Base-by-base conservation (phyloP, 2,888 invertebrate genomes). In the Sesia bembeciformis region DNA sequence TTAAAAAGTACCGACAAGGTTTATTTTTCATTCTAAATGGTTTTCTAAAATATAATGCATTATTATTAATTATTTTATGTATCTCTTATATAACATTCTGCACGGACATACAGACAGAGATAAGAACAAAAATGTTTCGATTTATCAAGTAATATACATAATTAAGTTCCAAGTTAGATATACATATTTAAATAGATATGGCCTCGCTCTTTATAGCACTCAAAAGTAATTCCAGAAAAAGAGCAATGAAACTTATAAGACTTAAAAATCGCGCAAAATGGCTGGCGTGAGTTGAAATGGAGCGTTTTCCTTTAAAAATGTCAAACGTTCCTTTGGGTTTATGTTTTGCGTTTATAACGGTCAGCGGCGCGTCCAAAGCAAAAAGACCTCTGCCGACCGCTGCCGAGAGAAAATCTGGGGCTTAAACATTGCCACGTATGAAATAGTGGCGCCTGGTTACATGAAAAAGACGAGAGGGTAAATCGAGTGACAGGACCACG, bases 311-410 rank as follows among this genome's bases (percentile, higher is more conserved):
- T 76, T 81, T 76, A 79, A 78, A 86, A 69, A 88, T 83, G 86
- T 86, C 87, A 87, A 87, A 88, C 82, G 82, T 84, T 82, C 84
- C 86, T 85, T 84, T 72, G 46, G 81, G 84, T 85, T 86, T 88
- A 86, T 85, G 87, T 89, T 89, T 89, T 86, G 85, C 85, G 85
- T 86, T 85, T 84, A 85, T 84, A 82, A 84, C 80, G 87, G 87
- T 83, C 86, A 86, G 72, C 78, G 78, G 76, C 79, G 79, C 81
- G 76, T 78, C 72, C 78, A 70, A 81, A 85, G 76, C 76, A 87
- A 88, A 88, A 87, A 84, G 83, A 78, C 68, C 66, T 65, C 76
- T 72, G 74, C 75, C 78, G 78, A 76, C 78, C 81, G 76, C 81
- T 78, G 84, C 80, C 78, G 81, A 64, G 86, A 85, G 86, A 81